phyloP scores from a whole-genome alignment of 1,140 invertebrate genomes.

The Leptinotarsa undecemlineata region DNA sequence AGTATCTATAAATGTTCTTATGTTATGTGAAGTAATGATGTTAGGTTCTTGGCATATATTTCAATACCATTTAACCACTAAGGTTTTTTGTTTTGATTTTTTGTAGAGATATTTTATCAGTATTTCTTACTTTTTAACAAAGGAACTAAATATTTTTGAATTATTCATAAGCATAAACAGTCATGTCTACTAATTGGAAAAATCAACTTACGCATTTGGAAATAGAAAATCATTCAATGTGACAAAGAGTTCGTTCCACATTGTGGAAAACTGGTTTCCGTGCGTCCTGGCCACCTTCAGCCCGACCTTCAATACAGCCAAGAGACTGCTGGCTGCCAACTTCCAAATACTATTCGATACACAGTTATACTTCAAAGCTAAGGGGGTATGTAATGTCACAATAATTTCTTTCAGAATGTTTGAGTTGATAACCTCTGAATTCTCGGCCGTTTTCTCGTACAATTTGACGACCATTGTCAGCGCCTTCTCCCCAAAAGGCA shows the following conservation, averaged over 20 bases:
- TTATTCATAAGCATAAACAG: no score
- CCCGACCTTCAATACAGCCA: slow-evolving; percentile 80
- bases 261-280: slow-evolving; percentile 68
- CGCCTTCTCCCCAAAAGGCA: slow-evolving; percentile 85
- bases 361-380: slow-evolving; percentile 83
- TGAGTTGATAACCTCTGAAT: slow-evolving; percentile 73
- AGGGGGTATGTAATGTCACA: slow-evolving; percentile 72
- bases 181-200: no score
- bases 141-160: no score
- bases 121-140: no score
- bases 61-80: no score
- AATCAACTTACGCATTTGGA: slow-evolving; percentile 66
- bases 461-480: slow-evolving; percentile 80
- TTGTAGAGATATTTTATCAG: no score
- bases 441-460: slow-evolving; percentile 79
- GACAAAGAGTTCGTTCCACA: slow-evolving; percentile 85
- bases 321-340: slow-evolving; percentile 77
- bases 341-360: slow-evolving; percentile 85
- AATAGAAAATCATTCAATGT: slow-evolving; percentile 92
- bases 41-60: no score
- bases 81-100: no score
- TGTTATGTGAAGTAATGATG: no score
- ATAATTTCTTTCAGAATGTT: slow-evolving; percentile 79
- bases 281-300: slow-evolving; percentile 84
- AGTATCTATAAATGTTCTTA: no score